Evolutionary conservation across 2,113 vertebrate genomes (phyloP).

Genomic region (Microcebus murinus): DNA sequence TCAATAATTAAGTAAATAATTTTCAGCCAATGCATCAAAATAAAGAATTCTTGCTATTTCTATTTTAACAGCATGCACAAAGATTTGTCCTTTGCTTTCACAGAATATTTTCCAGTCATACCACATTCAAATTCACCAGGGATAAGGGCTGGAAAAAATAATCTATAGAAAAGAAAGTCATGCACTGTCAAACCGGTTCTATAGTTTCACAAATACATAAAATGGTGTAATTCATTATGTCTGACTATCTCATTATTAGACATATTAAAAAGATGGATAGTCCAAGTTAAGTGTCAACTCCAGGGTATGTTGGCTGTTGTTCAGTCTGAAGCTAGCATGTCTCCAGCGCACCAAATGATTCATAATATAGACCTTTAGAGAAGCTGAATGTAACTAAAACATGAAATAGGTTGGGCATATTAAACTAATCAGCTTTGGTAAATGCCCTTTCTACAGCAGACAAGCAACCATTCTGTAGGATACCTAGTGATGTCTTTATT

Average conservation of each 20-base stretch:
- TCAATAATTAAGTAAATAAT: not conserved
- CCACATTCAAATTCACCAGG: constrained; percentile 20
- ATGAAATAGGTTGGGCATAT: constrained; percentile 55
- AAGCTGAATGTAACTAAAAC: constrained; percentile 41
- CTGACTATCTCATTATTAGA: constrained; percentile 60
- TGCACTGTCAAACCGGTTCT: not conserved
- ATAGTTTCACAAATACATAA: constrained; percentile 42
- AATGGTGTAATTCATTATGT: constrained; percentile 42
- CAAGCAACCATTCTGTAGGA: not conserved
- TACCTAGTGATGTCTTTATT: not conserved
- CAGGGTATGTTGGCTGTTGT: constrained; percentile 51
- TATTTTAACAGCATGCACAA: not conserved
- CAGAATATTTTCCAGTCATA: not conserved
- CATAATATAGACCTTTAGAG: constrained; percentile 52
- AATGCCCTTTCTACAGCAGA: constrained; percentile 14
- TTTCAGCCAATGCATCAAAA: not conserved
- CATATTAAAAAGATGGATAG: constrained; percentile 62
- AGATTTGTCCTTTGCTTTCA: constrained; percentile 9
- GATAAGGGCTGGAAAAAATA: not conserved
- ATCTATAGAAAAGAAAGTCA: not conserved
- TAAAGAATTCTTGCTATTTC: constrained; percentile 9
- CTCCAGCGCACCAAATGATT: constrained; percentile 54
- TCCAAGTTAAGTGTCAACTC: constrained; percentile 4
- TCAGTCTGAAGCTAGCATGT: constrained; percentile 32
- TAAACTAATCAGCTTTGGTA: constrained; percentile 45